phyloP scores from a whole-genome alignment of 2,113 vertebrate species.

The Phocoena phocoena region DNA sequence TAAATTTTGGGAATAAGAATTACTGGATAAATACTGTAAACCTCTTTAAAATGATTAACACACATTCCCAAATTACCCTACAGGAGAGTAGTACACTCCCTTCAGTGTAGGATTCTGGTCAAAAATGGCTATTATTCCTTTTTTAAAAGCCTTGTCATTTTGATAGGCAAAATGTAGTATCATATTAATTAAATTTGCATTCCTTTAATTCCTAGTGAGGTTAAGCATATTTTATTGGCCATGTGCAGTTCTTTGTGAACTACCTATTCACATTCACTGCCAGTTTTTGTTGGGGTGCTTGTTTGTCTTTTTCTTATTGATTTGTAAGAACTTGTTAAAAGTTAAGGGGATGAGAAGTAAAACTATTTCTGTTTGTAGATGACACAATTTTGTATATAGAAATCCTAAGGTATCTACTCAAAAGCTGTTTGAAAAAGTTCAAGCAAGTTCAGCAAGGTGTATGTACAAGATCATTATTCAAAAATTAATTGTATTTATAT shows the following conservation, averaged over 20 bases:
- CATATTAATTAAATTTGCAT: neutral
- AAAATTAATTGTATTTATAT: neutral
- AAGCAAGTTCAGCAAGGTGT: neutral
- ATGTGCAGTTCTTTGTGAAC: neutral
- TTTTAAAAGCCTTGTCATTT: neutral
- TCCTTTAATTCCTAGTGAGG: neutral
- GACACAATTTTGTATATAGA: neutral
- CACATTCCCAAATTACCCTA: neutral
- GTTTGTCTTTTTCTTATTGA: neutral
- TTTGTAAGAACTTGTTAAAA: neutral
- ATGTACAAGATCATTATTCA: neutral
- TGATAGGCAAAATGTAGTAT: neutral
- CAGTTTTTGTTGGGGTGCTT: neutral
- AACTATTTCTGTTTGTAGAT: neutral
- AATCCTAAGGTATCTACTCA: neutral
- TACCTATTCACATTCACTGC: neutral
- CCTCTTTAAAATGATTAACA: neutral
- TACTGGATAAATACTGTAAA: neutral
- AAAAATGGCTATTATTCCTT: neutral
- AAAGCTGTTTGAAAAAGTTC: neutral
- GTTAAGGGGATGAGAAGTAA: neutral
- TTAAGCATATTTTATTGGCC: neutral
- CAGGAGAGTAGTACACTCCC: neutral
- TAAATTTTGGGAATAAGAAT: neutral
- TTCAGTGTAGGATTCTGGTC: neutral